Conservation (phyloP, 2,113 vertebrate species). For the Lontra canadensis region DNA sequence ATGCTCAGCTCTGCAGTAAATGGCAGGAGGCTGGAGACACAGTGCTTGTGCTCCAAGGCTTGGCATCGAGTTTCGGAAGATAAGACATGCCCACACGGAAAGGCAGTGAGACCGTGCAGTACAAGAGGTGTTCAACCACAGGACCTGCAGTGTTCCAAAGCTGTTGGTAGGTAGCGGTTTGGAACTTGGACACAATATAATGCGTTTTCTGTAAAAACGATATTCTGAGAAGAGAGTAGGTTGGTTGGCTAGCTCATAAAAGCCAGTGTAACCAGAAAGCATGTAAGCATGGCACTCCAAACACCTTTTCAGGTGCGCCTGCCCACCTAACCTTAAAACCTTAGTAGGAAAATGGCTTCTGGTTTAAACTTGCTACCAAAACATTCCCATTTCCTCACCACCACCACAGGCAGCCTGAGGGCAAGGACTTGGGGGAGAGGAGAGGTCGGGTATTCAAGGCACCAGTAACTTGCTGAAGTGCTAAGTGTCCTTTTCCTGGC, state of each 20-base stretch:
- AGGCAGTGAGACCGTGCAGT: background rate
- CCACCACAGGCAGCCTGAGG: background rate
- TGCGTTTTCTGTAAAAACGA: background rate
- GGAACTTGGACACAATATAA: background rate
- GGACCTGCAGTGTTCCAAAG: background rate
- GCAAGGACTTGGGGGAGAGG: background rate
- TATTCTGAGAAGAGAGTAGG: background rate
- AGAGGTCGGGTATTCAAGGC: background rate
- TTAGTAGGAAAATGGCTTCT: background rate
- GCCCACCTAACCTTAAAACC: background rate
- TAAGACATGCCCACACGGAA: background rate
- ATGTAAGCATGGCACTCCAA: background rate
- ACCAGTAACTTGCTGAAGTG: background rate
- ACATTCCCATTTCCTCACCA: background rate
- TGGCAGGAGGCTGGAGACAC: background rate
- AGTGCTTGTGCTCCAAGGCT: background rate
- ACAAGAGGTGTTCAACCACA: background rate
- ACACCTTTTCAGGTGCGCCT: background rate
- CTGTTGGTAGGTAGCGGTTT: background rate
- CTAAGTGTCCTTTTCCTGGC: background rate
- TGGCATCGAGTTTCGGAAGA: accelerated
- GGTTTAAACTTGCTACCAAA: background rate
- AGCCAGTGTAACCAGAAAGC: accelerated
- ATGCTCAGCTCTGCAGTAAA: background rate
- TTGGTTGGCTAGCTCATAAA: background rate